A percentile compares a stretch with the other conserved stretches of the same genome.
Evolutionary conservation across 2,113 vertebrate species (phyloP).

Genomic region (Ciconia boyciana): DNA sequence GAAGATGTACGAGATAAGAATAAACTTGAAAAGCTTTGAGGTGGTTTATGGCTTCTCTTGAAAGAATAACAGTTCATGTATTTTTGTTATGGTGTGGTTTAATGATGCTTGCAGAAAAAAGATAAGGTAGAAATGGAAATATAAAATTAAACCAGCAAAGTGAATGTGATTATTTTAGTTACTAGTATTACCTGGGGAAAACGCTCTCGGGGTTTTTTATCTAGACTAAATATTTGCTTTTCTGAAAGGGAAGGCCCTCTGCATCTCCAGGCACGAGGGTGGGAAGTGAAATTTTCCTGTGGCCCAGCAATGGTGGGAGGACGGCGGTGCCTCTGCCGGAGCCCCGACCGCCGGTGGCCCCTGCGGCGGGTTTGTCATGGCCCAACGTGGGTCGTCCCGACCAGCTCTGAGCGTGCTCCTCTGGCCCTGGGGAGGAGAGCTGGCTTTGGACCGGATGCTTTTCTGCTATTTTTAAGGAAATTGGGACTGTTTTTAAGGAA

Average conservation of each 20-base stretch:
- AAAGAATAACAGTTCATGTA: constrained; percentile 63
- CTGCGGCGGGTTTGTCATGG: rapidly evolving
- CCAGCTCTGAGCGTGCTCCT: background rate
- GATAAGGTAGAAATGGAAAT: constrained; percentile 64
- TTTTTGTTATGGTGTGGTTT: constrained; percentile 67
- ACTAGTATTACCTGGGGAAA: constrained; percentile 62
- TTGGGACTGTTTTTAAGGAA: background rate
- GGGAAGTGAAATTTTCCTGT: background rate
- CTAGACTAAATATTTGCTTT: constrained; percentile 62
- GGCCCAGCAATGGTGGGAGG: background rate
- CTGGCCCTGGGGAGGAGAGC: background rate
- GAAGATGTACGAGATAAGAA: constrained; percentile 62
- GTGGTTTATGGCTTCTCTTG: constrained; percentile 64
- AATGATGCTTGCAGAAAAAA: constrained; percentile 69
- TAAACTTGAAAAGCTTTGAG: constrained; percentile 67
- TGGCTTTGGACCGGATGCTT: background rate
- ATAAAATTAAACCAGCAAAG: constrained; percentile 67
- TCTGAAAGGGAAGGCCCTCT: background rate
- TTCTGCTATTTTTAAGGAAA: background rate
- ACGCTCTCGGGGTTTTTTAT: background rate
- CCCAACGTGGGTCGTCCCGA: rapidly evolving
- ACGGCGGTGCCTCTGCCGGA: background rate
- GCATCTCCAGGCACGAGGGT: background rate
- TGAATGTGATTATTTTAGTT: constrained; percentile 67
- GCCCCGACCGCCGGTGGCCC: rapidly evolving